Evolutionary conservation across 1,140 invertebrate genomes (phyloP), one percentile per base, ranked within the genome.

Genomic region (Hestina assimilis): DNA sequence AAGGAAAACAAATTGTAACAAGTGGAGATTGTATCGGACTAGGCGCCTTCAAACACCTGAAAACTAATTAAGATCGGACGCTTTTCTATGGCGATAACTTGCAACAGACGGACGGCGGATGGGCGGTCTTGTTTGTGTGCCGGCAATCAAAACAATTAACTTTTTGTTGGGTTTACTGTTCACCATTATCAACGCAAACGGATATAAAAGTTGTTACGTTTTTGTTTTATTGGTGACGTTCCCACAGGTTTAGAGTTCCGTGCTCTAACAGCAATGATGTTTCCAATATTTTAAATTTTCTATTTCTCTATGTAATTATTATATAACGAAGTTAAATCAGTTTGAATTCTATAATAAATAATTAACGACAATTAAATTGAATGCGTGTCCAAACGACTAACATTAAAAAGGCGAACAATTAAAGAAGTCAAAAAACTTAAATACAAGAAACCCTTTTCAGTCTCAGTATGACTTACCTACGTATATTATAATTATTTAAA

Each of bases 11-110:
- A 87, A 87, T 85, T 83, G 75, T 83, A 81, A 79, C 79, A 88
- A 80, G 74, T 75, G 69, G 69, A 79, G 83, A 88, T 88, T 51
- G 69, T 86, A 88, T 86, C 83, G 63, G 56, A 50, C 77, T 76
- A 88, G 85, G 79, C 78, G 79, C 80, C 83, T 83, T 88, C 75
- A 79, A 82, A 88, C 76, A 83, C 75, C 75, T 84, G 79, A 86
- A 87, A 88, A 88, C 83, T 85, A 88, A 88, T 88, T 88, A 88
- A 86, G 84, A 88, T 88, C 83, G 77, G 77, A 70, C 71, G 83
- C 78, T 84, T 85, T 88, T 80, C 83, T 82, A 81, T 72, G 71
- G 74, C 79, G 84, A 88, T 88, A 88, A 86, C 76, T 79, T 67
- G 68, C 63, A 55, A 57, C 69, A 66, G 79, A 82, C 79, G 64